phyloP scores from a whole-genome alignment of 2,797 vertebrate genomes.

The Poeciliopsis turneri region DNA sequence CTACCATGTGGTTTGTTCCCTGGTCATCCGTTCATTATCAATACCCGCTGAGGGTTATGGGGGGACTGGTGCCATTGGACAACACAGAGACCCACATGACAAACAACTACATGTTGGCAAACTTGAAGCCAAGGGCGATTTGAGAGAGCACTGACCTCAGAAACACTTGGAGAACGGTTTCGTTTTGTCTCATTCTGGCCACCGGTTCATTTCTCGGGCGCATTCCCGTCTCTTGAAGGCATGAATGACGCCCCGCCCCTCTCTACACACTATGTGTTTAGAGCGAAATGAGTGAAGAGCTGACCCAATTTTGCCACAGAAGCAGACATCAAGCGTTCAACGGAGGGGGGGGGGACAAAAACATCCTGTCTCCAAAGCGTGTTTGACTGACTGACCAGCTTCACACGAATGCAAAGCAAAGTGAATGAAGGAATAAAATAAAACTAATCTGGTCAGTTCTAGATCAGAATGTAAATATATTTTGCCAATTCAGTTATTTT shows the following conservation, averaged over 20 bases:
- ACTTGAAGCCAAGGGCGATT: background rate
- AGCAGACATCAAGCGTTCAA: background rate
- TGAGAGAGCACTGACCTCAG: background rate
- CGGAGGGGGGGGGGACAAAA: background rate
- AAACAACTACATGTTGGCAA: background rate
- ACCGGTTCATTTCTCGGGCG: background rate
- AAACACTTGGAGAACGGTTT: background rate
- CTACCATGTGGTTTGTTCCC: background rate
- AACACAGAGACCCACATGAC: background rate
- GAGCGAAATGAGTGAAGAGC: background rate
- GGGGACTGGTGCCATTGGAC: too few relatives aligned
- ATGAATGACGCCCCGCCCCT: background rate
- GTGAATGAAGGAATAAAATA: background rate
- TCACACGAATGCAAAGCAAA: constrained; percentile 6
- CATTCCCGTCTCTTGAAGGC: background rate
- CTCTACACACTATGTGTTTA: background rate
- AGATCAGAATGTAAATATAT: background rate
- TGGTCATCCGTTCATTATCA: background rate
- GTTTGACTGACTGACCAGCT: constrained; percentile 1
- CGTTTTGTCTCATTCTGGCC: background rate
- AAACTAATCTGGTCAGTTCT: background rate
- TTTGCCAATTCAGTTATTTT: background rate
- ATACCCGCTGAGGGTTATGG: background rate
- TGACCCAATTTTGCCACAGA: background rate
- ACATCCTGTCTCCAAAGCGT: background rate